Conservation (phyloP, 2,113 vertebrate genomes). For the Cochlearius cochlearius region DNA sequence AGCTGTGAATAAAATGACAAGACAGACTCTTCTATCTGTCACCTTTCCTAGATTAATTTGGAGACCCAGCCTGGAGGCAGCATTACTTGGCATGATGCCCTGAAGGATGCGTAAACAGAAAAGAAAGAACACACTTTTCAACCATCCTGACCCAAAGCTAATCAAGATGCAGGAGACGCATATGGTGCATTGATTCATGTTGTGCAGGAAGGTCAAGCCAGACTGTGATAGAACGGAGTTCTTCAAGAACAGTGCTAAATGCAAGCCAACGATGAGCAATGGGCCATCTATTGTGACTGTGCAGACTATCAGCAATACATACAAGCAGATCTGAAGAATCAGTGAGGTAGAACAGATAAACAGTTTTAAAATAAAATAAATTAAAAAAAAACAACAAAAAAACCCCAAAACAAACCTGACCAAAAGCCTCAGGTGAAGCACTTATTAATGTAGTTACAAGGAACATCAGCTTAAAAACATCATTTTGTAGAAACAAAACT, state of each 20-base stretch:
- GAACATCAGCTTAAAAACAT: neutral
- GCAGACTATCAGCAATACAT: neutral
- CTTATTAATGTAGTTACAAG: neutral
- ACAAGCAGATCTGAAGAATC: neutral
- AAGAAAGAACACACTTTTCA: neutral
- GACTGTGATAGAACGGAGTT: neutral
- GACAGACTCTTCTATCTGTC: neutral
- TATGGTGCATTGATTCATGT: neutral
- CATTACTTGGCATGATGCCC: neutral
- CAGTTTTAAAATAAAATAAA: neutral
- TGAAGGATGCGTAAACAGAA: neutral
- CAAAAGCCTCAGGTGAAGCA: neutral
- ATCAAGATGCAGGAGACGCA: neutral
- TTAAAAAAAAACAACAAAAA: neutral
- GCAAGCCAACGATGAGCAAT: neutral
- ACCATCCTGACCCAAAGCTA: neutral
- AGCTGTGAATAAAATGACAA: neutral
- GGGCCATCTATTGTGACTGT: neutral
- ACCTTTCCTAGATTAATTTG: neutral
- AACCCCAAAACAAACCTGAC: neutral
- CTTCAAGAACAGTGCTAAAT: neutral
- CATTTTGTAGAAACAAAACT: neutral
- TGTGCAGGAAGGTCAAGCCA: neutral
- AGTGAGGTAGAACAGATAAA: neutral
- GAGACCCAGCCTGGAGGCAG: neutral